These are phyloP conservation scores for Neomicropteryx cornuta DNA, from an alignment of 1,140 invertebrate species.

Conservation along the genomic window DNA sequence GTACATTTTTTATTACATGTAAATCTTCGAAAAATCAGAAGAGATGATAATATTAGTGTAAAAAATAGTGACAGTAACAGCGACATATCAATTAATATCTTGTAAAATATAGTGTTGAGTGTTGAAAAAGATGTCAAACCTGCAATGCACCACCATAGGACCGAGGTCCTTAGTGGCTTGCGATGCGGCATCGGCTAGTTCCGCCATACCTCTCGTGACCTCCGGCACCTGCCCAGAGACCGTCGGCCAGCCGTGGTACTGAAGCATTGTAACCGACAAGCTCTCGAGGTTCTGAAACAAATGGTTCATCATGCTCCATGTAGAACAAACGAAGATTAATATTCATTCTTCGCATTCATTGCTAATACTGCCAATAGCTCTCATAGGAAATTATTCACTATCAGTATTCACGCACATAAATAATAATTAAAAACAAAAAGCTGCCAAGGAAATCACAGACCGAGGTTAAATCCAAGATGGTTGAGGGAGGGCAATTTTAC, in stretches of 20 bases:
- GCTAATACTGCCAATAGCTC: neutral
- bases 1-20: no score
- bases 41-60: no score
- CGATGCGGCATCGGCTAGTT: slow-evolving; percentile 49
- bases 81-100: no score
- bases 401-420: neutral
- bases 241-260: slow-evolving; percentile 83
- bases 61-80: no score
- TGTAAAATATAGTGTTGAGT: no score
- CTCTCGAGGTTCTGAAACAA: slow-evolving; percentile 57
- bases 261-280: slow-evolving; percentile 67
- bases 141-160: slow-evolving; percentile 73
- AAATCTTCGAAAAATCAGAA: no score
- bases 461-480: no score
- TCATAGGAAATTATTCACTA: neutral
- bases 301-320: no score
- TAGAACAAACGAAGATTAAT: slow-evolving; percentile 4
- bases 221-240: slow-evolving; percentile 78
- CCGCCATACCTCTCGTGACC: slow-evolving; percentile 71
- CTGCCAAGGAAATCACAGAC: no score
- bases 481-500: no score
- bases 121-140: no score
- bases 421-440: neutral
- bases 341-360: neutral
- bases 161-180: slow-evolving; percentile 18